These are phyloP conservation scores for Prionailurus bengalensis DNA, from an alignment of 2,113 vertebrate species.

Conservation along the genomic window DNA sequence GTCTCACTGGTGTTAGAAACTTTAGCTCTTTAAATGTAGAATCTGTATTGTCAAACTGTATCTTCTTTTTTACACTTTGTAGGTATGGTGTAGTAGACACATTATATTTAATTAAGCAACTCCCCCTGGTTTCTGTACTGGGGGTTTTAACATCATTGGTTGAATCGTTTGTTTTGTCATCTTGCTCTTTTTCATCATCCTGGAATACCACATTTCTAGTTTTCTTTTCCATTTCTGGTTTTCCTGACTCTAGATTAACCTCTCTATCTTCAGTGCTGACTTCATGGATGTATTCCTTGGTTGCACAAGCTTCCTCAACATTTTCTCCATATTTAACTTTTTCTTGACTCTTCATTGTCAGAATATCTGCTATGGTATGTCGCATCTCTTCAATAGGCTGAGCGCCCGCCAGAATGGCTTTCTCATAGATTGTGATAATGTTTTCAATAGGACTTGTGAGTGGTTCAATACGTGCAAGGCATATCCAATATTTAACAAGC, in stretches of 20 bases:
- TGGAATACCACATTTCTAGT: constrained; percentile 66
- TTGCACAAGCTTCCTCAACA: not conserved
- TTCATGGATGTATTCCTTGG: constrained; percentile 71
- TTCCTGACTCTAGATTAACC: not conserved
- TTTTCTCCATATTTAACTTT: constrained; percentile 30
- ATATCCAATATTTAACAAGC: constrained; percentile 90
- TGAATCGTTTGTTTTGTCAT: constrained; percentile 66
- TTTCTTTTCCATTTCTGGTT: constrained; percentile 68
- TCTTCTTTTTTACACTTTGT: constrained; percentile 91
- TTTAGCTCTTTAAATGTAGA: constrained; percentile 92
- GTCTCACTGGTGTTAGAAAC: constrained; percentile 95
- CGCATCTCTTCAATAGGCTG: constrained; percentile 42
- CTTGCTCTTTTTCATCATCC: constrained; percentile 64
- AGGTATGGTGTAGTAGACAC: constrained; percentile 91
- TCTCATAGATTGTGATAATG: constrained; percentile 87
- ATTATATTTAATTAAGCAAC: constrained; percentile 90
- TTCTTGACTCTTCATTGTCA: too few relatives aligned
- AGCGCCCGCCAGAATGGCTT: constrained; percentile 88
- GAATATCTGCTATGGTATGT: too few relatives aligned
- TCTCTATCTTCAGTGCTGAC: constrained; percentile 41
- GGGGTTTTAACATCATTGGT: constrained; percentile 68
- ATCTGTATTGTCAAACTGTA: constrained; percentile 85
- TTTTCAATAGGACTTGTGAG: constrained; percentile 83
- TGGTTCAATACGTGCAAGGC: constrained; percentile 84
- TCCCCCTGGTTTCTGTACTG: constrained; percentile 77